A percentile compares a stretch with the other conserved stretches of the same genome.
Conservation (phyloP, 1,140 invertebrate genomes). For the Tetramorium simillimum region DNA sequence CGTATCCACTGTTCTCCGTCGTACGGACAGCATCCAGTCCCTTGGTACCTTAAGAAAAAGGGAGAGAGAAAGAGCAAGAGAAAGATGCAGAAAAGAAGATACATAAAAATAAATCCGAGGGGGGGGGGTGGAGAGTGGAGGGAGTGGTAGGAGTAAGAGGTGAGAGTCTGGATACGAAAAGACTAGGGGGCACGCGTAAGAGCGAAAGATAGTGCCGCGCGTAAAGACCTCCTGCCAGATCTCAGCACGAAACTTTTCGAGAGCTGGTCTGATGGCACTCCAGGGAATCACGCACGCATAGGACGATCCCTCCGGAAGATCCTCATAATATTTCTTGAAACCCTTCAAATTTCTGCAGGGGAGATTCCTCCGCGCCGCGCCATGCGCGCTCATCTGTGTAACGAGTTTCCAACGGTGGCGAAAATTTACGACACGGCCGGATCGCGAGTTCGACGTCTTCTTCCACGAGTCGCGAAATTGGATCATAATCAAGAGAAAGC, state of each 20-base stretch:
- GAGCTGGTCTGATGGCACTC: constrained; percentile 66
- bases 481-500: constrained; percentile 22
- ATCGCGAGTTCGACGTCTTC: constrained; percentile 50
- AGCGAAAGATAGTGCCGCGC: constrained; percentile 52
- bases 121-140: neutral
- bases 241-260: constrained; percentile 67
- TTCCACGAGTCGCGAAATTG: constrained; percentile 30
- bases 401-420: constrained; percentile 37
- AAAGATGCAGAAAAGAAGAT: constrained; percentile 6
- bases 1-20: constrained; percentile 47
- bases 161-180: neutral
- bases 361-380: constrained; percentile 43
- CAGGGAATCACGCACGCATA: constrained; percentile 62
- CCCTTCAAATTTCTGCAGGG: constrained; percentile 63
- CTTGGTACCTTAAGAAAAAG: constrained; percentile 1
- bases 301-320: constrained; percentile 38
- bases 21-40: constrained; percentile 44
- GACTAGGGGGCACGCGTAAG: neutral
- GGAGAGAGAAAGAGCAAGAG: constrained; percentile 2
- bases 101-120: constrained; percentile 66
- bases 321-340: constrained; percentile 70
- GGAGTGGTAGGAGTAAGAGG: neutral
- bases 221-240: constrained; percentile 46
- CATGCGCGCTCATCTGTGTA: constrained; percentile 25
- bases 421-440: constrained; percentile 59